phyloP scores from a whole-genome alignment of 2,113 vertebrate genomes.

The Elephantulus edwardii region DNA sequence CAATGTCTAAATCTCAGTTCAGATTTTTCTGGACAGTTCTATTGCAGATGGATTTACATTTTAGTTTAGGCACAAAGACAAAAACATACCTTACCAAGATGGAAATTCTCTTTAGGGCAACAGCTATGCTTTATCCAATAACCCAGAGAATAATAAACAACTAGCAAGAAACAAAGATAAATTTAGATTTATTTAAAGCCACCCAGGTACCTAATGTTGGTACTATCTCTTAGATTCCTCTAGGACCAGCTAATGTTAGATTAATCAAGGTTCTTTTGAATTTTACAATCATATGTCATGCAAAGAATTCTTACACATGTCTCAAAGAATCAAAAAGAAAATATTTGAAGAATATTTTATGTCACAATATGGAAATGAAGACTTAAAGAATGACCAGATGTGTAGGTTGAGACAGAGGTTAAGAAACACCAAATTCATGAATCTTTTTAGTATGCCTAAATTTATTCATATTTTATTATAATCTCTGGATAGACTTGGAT shows the following conservation, averaged over 20 bases:
- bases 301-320: background rate
- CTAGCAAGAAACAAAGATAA: background rate
- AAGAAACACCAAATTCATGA: background rate
- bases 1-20: background rate
- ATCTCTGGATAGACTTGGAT: background rate
- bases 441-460: background rate
- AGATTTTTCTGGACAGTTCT: background rate
- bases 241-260: background rate
- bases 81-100: background rate
- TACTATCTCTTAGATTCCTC: background rate
- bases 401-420: background rate
- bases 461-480: background rate
- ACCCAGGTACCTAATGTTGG: background rate
- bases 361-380: background rate
- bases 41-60: background rate
- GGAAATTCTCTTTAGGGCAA: background rate
- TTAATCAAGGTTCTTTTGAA: background rate
- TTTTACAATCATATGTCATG: background rate
- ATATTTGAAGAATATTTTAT: conserved; percentile 1
- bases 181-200: background rate
- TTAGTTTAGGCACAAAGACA: background rate
- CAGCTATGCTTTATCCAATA: background rate
- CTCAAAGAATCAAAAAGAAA: background rate
- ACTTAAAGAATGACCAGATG: background rate
- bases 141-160: background rate